phyloP scores from a whole-genome alignment of 2,888 invertebrate species.

The Drosophila putrida region DNA sequence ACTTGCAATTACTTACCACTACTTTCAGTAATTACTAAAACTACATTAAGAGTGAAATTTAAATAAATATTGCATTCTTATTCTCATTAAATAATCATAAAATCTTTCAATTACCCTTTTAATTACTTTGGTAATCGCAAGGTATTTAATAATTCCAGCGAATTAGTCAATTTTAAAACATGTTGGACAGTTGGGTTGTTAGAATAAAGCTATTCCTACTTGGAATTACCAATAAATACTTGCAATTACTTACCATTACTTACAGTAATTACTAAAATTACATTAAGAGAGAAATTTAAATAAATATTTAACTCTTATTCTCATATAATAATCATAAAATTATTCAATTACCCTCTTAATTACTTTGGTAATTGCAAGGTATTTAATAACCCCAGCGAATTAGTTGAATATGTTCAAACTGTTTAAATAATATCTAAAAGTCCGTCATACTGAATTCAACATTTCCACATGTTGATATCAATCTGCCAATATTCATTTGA shows the following conservation, averaged over 20 bases:
- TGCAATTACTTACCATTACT: neutral
- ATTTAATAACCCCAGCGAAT: neutral
- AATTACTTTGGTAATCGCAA: neutral
- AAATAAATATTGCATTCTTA: neutral
- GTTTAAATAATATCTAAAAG: constrained; percentile 2
- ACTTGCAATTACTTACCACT: neutral
- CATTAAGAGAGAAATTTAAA: neutral
- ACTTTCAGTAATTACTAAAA: neutral
- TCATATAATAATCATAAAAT: neutral
- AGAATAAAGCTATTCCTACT: neutral
- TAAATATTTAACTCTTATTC: neutral
- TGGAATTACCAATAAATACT: neutral
- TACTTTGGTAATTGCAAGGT: neutral
- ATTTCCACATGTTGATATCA: constrained; percentile 17
- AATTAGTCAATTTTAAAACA: too few relatives aligned
- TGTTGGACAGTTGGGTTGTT: neutral
- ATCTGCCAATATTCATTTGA: constrained; percentile 31
- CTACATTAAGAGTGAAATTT: too few relatives aligned
- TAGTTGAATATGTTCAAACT: neutral
- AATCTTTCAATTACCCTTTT: neutral
- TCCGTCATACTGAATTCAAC: neutral
- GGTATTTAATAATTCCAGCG: too few relatives aligned
- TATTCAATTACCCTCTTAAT: neutral
- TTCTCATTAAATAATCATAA: neutral
- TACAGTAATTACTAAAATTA: neutral